Percentiles rank a stretch among this genome's conserved stretches.
Evolutionary conservation across 1,140 invertebrate species (phyloP).

Genomic region (Scylla paramamosain): DNA sequence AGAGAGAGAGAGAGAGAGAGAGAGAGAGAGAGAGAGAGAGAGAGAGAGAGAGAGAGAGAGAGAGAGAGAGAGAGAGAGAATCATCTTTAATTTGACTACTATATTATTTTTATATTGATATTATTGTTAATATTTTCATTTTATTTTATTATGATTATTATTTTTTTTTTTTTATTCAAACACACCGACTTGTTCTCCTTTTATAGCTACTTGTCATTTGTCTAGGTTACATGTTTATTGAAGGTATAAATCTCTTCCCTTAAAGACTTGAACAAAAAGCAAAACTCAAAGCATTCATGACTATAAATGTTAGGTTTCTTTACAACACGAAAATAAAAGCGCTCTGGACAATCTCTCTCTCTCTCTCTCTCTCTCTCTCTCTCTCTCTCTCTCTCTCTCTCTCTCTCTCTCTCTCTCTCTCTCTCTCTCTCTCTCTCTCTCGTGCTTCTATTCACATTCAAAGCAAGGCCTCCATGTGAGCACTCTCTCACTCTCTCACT

Average conservation of each 20-base stretch:
- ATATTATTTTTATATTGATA: too few relatives aligned
- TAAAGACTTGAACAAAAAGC: not conserved
- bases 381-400: conserved; percentile 48
- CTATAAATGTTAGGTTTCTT: not conserved
- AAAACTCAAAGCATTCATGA: not conserved
- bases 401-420: conserved; percentile 25
- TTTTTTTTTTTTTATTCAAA: not conserved
- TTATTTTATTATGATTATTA: not conserved
- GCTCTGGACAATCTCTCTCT: not conserved
- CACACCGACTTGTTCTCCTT: not conserved
- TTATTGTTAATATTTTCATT: too few relatives aligned
- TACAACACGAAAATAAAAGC: not conserved
- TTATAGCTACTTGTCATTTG: not conserved
- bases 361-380: conserved; percentile 15
- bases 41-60: conserved; percentile 61
- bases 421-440: conserved; percentile 22
- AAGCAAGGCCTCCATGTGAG: too few relatives aligned
- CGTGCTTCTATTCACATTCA: too few relatives aligned
- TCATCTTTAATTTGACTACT: too few relatives aligned
- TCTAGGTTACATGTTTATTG: not conserved
- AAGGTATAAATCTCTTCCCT: not conserved
- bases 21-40: conserved; percentile 56
- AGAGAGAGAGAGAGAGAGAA: conserved; percentile 56
- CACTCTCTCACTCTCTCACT: too few relatives aligned
- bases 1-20: conserved; percentile 57